phyloP scores from a whole-genome alignment of 2,113 vertebrate species.

The Arenaria interpres region DNA sequence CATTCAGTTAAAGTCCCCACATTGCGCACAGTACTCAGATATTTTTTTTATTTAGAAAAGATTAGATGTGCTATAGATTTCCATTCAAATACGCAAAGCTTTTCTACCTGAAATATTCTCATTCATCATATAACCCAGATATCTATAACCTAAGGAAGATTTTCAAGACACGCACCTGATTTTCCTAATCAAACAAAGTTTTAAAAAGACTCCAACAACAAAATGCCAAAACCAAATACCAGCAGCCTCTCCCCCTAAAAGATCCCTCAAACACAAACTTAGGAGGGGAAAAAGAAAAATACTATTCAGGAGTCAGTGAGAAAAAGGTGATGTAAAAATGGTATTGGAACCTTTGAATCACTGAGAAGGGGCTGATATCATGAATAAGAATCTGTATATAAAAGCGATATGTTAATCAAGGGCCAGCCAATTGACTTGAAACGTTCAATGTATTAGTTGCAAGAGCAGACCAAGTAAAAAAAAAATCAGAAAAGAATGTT shows the following conservation, averaged over 20 bases:
- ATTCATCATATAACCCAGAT: neutral
- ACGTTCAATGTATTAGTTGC: neutral
- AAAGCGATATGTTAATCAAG: neutral
- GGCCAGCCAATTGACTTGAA: neutral
- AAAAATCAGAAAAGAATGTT: neutral
- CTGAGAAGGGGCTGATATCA: neutral
- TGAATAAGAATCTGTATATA: neutral
- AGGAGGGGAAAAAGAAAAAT: neutral
- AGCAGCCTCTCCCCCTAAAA: accelerated
- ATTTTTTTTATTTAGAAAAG: neutral
- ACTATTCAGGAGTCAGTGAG: neutral
- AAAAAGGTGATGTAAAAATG: neutral
- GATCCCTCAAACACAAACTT: neutral
- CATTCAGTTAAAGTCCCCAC: neutral
- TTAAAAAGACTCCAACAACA: neutral
- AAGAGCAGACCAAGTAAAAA: neutral
- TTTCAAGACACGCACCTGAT: neutral
- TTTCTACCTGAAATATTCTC: neutral
- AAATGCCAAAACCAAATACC: neutral
- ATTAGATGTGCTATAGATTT: neutral
- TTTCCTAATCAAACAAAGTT: neutral
- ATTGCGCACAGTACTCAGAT: neutral
- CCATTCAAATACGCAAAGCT: neutral
- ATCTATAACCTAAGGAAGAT: neutral
- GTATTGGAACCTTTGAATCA: neutral